Conservation (phyloP, 1,140 invertebrate genomes). For the Hormaphis cornu region DNA sequence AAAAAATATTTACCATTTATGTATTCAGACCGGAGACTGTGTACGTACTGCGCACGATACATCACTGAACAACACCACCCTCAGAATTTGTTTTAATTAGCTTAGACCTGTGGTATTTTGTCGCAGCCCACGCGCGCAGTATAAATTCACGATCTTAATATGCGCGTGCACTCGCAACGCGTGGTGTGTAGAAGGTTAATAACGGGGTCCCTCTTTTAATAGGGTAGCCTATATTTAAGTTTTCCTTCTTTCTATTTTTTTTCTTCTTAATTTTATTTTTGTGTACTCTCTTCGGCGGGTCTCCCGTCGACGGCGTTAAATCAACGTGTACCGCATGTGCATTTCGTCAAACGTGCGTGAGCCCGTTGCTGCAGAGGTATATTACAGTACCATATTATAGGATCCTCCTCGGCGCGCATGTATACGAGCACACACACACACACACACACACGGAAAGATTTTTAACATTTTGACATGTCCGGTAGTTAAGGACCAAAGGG, state of each 20-base stretch:
- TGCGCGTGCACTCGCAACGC: too few relatives aligned
- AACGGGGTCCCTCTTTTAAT: constrained; percentile 23
- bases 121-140: background rate
- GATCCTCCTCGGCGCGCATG: background rate
- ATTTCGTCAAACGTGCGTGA: constrained; percentile 30
- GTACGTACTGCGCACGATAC: too few relatives aligned
- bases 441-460: background rate
- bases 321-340: constrained; percentile 30
- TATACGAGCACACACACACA: background rate
- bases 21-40: too few relatives aligned
- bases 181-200: constrained; percentile 4
- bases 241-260: constrained; percentile 20
- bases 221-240: constrained; percentile 32
- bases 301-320: constrained; percentile 29
- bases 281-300: constrained; percentile 26
- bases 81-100: background rate
- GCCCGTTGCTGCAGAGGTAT: background rate
- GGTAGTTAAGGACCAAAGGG: constrained; percentile 31
- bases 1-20: too few relatives aligned
- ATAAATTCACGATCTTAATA: background rate
- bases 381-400: too few relatives aligned
- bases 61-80: background rate
- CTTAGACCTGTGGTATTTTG: background rate
- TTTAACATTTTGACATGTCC: constrained; percentile 33
- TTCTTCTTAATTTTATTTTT: constrained; percentile 31